Evolutionary conservation across 2,797 vertebrate species (phyloP).

Genomic region (Bradypodion pumilum): DNA sequence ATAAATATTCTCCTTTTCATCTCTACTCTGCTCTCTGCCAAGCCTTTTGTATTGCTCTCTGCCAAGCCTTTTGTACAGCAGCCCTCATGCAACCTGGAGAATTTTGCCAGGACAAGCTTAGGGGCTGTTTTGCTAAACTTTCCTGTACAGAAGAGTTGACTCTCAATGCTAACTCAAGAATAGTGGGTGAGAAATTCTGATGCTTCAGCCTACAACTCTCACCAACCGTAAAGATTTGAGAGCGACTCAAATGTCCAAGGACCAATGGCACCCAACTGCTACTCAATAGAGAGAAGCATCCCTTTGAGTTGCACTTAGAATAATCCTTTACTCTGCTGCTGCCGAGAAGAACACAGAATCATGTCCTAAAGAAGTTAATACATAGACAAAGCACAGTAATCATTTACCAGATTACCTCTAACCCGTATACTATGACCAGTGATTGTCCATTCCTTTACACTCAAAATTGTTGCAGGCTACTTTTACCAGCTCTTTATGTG

Average conservation of each 20-base stretch:
- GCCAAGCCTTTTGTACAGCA: too few species aligned
- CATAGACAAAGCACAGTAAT: constrained; percentile 14
- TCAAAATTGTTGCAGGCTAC: background rate
- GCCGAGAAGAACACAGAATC: background rate
- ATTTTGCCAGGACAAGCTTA: too few species aligned
- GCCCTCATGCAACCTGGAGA: too few species aligned
- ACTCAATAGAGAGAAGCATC: background rate
- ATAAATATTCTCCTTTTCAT: too few species aligned
- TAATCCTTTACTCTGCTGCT: background rate
- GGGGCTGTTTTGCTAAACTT: background rate
- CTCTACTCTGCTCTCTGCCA: too few species aligned
- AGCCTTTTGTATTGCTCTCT: too few species aligned
- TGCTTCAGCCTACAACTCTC: too few species aligned
- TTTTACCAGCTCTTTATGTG: background rate
- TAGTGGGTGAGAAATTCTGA: too few species aligned
- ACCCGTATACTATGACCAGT: background rate
- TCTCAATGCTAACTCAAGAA: too few species aligned
- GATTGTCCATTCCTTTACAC: too few species aligned
- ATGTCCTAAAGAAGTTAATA: constrained; percentile 5
- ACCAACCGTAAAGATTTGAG: too few species aligned
- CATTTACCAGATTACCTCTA: constrained; percentile 11
- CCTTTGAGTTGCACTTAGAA: background rate
- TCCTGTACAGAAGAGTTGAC: background rate
- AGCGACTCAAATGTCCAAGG: too few species aligned
- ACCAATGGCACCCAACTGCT: background rate